Percentiles rank a stretch among this genome's conserved stretches.
These are phyloP conservation scores for Cervus canadensis DNA, from an alignment of 2,113 vertebrate genomes.

Conservation along the genomic window DNA sequence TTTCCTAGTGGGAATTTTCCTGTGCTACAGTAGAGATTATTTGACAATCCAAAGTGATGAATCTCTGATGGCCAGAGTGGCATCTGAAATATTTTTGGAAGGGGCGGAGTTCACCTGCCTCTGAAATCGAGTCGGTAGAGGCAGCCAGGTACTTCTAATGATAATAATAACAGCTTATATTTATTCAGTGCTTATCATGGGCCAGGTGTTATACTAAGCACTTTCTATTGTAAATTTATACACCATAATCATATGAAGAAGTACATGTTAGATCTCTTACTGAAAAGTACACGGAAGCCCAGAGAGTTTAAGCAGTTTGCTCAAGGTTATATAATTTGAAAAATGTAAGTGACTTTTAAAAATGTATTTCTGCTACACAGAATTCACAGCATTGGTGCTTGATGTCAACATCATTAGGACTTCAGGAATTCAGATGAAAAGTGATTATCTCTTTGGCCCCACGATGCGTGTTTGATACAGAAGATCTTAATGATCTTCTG, in stretches of 20 bases:
- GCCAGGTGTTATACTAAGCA: background rate
- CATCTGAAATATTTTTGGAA: background rate
- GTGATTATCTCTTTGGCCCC: background rate
- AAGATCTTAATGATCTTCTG: background rate
- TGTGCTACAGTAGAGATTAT: background rate
- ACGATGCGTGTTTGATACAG: background rate
- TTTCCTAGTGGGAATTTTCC: constrained; percentile 14
- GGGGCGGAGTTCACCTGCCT: background rate
- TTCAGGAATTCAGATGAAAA: background rate
- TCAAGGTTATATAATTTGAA: background rate
- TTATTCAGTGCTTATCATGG: background rate
- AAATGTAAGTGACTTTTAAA: background rate
- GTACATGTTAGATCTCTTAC: background rate
- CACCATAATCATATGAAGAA: background rate
- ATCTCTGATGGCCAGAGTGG: background rate
- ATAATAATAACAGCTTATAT: background rate
- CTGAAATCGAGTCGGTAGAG: background rate
- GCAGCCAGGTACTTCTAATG: background rate
- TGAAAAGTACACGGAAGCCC: background rate
- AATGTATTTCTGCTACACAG: background rate
- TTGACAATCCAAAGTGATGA: background rate
- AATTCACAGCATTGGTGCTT: background rate
- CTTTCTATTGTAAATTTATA: background rate
- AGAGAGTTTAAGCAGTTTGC: background rate
- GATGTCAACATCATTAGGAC: background rate